Base-by-base conservation (phyloP, 1,140 invertebrate species). In the Leptinotarsa lineolata region DNA sequence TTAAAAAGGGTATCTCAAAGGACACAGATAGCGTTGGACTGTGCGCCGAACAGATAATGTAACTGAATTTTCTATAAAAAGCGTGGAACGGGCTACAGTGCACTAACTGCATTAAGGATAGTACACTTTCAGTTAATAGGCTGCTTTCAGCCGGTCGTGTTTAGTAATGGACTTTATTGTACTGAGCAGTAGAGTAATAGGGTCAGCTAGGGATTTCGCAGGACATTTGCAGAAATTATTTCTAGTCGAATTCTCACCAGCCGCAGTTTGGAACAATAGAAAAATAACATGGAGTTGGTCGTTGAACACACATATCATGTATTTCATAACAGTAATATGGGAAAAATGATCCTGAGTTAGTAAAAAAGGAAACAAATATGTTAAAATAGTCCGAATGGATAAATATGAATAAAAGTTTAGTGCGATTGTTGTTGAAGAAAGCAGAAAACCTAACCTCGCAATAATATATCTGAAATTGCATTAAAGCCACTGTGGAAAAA, bases 111-210 rank as follows among this genome's bases (percentile, higher is more conserved):
- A 83, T 83, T 83, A 83, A 65, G 73, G 79, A 73, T 76, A 75
- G 81, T 78, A 81, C 78, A 83, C 78, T 83, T 81, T 78, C 77
- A 80, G 80, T 80, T 83, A 83, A 83, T 82, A 83, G 81, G 78
- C 78, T 78, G 78, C 81, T 83, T 82, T 81, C 80, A 81, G 72
- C 75, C 48, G 73, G 67, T 72, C 76, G 67, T 70, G 76, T 77
- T 80, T 77, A 30, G 77, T 83, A 83, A 83, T 83, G 82, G 82
- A 83, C 79, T 81, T 77, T 79, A 81, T 82, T 81, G 81, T 80
- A 54, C 48, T 18, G 48, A 54, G n/a, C n/a, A 54, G 16, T 54
- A 1, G 1, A 54, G 48, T 54, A 16, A 54, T 54, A 54, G 15
- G 48, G 48, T 54, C 48, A 18, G 48, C n/a, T 18, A 18, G 4